phyloP scores from a whole-genome alignment of 2,888 invertebrate genomes.

The Bugula neritina region DNA sequence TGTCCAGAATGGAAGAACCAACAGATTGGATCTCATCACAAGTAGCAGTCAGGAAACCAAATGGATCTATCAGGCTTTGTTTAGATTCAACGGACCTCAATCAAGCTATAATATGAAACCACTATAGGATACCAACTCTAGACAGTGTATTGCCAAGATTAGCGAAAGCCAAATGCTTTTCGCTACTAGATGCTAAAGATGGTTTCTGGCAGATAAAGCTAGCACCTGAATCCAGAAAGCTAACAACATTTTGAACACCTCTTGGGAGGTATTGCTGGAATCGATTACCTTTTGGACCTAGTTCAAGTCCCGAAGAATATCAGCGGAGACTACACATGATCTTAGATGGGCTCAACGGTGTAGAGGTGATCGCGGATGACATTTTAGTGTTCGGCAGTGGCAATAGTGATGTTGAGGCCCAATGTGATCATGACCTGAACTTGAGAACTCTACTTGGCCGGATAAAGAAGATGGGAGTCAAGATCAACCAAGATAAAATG shows the following conservation, averaged over 20 bases:
- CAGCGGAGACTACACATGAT: background rate
- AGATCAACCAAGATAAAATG: slow-evolving; percentile 32
- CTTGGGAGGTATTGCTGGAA: slow-evolving; percentile 21
- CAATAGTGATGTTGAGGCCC: slow-evolving; percentile 28
- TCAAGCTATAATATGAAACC: background rate
- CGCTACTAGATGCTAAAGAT: slow-evolving; percentile 4
- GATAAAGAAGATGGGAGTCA: slow-evolving; percentile 31
- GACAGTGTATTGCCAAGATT: background rate
- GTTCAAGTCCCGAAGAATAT: background rate
- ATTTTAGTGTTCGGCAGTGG: background rate
- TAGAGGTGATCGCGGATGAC: slow-evolving; percentile 27
- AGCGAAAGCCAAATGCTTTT: slow-evolving; percentile 24
- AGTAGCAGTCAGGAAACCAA: background rate
- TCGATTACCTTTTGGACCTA: slow-evolving; percentile 11
- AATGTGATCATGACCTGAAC: slow-evolving; percentile 30
- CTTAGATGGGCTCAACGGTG: slow-evolving; percentile 15
- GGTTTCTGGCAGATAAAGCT: background rate
- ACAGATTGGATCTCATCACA: slow-evolving; percentile 22
- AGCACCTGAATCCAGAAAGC: background rate
- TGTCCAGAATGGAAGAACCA: slow-evolving; percentile 2
- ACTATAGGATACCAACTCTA: background rate
- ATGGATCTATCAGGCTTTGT: slow-evolving; percentile 9
- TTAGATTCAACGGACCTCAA: background rate
- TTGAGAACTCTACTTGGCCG: slow-evolving; percentile 28
- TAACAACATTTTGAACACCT: slow-evolving; percentile 3